A percentile compares a stretch with the other conserved stretches of the same genome.
Conservation (phyloP, 2,797 vertebrate genomes). For the Hoplostethus atlanticus region DNA sequence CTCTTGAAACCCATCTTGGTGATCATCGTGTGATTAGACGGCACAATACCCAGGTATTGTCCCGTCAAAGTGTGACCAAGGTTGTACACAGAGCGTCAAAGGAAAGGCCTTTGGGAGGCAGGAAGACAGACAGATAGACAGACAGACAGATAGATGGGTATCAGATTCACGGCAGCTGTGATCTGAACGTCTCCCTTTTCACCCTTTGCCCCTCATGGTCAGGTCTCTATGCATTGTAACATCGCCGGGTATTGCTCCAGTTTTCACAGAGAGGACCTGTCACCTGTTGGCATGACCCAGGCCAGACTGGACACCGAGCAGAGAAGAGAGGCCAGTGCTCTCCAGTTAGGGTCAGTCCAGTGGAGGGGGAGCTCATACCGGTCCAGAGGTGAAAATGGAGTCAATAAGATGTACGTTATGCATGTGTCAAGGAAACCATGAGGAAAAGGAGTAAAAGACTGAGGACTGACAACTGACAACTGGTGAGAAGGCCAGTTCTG, state of each 20-base stretch:
- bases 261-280: conserved; percentile 67
- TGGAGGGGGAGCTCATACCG: conserved; percentile 38
- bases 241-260: conserved; percentile 71
- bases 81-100: conserved; percentile 42
- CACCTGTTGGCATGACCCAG: conserved; percentile 47
- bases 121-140: conserved; percentile 59
- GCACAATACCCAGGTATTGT: conserved; percentile 33
- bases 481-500: conserved; percentile 51
- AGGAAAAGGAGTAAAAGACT: conserved; percentile 72
- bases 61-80: conserved; percentile 11
- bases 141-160: conserved; percentile 60
- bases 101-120: conserved; percentile 71
- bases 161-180: conserved; percentile 78
- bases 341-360: conserved; percentile 41
- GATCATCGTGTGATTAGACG: conserved; percentile 32
- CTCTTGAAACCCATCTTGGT: conserved; percentile 31
- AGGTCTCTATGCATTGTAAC: conserved; percentile 69
- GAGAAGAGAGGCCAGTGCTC: conserved; percentile 40
- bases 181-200: conserved; percentile 73
- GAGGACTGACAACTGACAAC: conserved; percentile 45
- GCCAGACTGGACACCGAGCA: conserved; percentile 45
- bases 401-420: conserved; percentile 76
- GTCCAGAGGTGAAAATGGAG: conserved; percentile 76
- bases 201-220: conserved; percentile 69
- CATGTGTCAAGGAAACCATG: conserved; percentile 75